Evolutionary conservation across 2,888 invertebrate genomes (phyloP).

Genomic region (Drosophila borealis): DNA sequence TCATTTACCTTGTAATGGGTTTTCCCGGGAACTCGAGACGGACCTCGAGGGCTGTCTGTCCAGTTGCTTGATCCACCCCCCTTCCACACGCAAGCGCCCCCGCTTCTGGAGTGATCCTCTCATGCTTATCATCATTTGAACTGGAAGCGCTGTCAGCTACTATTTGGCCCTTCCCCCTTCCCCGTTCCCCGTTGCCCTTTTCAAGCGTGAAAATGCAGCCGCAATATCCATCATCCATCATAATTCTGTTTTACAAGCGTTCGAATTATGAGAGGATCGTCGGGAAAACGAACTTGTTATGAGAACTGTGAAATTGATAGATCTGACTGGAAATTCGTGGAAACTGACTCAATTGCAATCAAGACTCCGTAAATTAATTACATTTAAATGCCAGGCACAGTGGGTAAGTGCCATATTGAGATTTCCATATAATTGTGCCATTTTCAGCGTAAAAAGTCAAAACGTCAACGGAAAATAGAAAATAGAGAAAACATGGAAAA

Average conservation of each 20-base stretch:
- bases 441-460: slow-evolving; percentile 60
- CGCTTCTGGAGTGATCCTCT: slow-evolving; percentile 27
- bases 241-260: slow-evolving; percentile 79
- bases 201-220: slow-evolving; percentile 74
- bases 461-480: slow-evolving; percentile 28
- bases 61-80: slow-evolving; percentile 62
- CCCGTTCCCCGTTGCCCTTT: slow-evolving; percentile 8
- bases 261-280: slow-evolving; percentile 71
- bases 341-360: slow-evolving; percentile 45
- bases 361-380: slow-evolving; percentile 65
- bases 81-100: slow-evolving; percentile 52
- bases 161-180: slow-evolving; percentile 17
- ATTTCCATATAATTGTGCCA: slow-evolving; percentile 71
- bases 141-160: slow-evolving; percentile 70
- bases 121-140: slow-evolving; percentile 47
- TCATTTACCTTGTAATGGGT: slow-evolving; percentile 59
- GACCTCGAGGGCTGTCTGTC: slow-evolving; percentile 25
- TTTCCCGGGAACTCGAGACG: slow-evolving; percentile 62
- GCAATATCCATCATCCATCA: slow-evolving; percentile 74
- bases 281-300: slow-evolving; percentile 55
- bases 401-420: slow-evolving; percentile 22
- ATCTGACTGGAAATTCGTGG: slow-evolving; percentile 51
- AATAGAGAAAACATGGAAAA: slow-evolving; percentile 15
- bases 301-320: slow-evolving; percentile 73
- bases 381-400: slow-evolving; percentile 50